Evolutionary conservation across 2,113 vertebrate genomes (phyloP).

Genomic region (Tapirus terrestris): DNA sequence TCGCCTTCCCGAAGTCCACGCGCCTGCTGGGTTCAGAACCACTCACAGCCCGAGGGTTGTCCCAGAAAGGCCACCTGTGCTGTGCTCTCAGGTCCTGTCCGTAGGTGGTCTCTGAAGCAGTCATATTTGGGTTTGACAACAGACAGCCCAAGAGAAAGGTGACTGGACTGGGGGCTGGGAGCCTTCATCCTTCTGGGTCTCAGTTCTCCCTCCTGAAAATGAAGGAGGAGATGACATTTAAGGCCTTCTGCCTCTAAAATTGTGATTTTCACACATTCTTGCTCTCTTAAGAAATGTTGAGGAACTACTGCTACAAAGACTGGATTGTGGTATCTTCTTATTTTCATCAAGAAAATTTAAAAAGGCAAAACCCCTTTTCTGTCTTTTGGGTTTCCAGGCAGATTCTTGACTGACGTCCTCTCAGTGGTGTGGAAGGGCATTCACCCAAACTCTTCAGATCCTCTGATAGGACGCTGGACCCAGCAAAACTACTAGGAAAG

Average conservation of each 20-base stretch:
- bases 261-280: neutral
- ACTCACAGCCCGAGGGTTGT: neutral
- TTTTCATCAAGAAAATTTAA: neutral
- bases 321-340: neutral
- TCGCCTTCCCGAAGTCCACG: neutral
- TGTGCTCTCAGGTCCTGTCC: neutral
- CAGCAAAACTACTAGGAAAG: neutral
- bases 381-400: neutral
- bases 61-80: neutral
- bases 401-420: neutral
- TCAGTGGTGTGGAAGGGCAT: neutral
- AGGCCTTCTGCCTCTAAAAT: neutral
- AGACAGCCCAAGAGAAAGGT: neutral
- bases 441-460: neutral
- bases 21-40: neutral
- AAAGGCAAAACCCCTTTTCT: neutral
- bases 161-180: neutral
- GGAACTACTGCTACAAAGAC: neutral
- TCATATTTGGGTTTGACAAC: neutral
- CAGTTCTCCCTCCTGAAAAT: neutral
- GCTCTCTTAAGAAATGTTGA: neutral
- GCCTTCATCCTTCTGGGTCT: neutral
- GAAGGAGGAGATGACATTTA: neutral
- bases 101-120: neutral
- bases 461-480: neutral